Base-by-base conservation (phyloP, 2,113 vertebrate species). In the Cryptotis parvus region DNA sequence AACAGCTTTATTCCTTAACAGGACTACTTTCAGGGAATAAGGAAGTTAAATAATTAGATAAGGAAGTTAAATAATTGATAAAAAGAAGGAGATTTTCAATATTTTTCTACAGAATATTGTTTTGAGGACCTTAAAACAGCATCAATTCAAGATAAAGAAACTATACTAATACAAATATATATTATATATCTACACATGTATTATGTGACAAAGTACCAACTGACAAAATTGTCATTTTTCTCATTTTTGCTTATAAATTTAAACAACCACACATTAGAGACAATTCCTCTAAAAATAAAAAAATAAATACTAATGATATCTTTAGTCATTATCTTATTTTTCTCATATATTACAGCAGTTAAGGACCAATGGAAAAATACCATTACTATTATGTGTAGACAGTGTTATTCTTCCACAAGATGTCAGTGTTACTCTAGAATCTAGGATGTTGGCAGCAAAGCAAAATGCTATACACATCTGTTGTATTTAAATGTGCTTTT, bases 391-490 rank as follows among this genome's bases (percentile, higher is more conserved):
- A 61, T 65, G 1, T 31, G 6, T 29, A 65, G 5, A 55, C 27
- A 89, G 43, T 72, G 11, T 9, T 39, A 3, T 45, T 27, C 0
- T 18, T 76, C 97, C 98, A 52, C 96, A 91, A 96, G 98, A 90
- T 98, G 98, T 95, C 97, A 96, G 65, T 18, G 73, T 95, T 95
- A 92, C 88, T 76, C 86, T 26, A 96, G 90, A 66, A 39, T 68
- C 79, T 2, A 33, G 14, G 6, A 18, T 66, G 43, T 4, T 79
- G 20, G 1, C 24, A 27, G 9, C 29, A 82, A 69, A 89, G 33
- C 37, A 87, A 88, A 83, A 94, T 61, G 20, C 43, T 29, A 55
- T 45, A 52, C 74, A 24, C 16, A 68, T 33, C 41, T 94, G 55
- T 93, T 96, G 69, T 65, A 86, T 80, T 94, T 96, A 91, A 68